Conservation (phyloP, 2,888 invertebrate genomes). For the Andrena flavipes region DNA sequence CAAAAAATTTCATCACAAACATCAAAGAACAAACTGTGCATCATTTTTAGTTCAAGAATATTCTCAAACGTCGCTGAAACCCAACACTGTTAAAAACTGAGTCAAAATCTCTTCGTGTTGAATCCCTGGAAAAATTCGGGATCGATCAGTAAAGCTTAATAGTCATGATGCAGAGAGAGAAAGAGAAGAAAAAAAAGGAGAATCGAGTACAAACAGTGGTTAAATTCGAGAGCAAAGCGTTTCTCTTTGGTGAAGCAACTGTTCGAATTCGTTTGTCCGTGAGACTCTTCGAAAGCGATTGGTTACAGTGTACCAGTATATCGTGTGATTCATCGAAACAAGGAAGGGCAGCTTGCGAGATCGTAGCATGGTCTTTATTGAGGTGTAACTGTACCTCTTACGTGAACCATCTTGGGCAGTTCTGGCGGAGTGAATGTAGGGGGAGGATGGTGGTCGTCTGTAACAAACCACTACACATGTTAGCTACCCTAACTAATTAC, state of each 20-base stretch:
- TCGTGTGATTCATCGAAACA: slow-evolving; percentile 61
- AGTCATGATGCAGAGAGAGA: slow-evolving; percentile 33
- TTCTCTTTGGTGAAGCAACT: slow-evolving; percentile 43
- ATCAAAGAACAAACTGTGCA: background rate
- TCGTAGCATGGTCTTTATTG: slow-evolving; percentile 82
- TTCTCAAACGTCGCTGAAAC: background rate
- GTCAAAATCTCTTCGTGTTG: slow-evolving; percentile 2
- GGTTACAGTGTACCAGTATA: slow-evolving; percentile 48
- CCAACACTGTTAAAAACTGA: slow-evolving; percentile 24
- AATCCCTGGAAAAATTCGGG: background rate
- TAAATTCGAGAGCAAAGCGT: slow-evolving; percentile 50
- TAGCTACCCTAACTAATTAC: slow-evolving; percentile 83
- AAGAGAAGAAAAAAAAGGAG: background rate
- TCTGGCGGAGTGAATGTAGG: slow-evolving; percentile 99
- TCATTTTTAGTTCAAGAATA: background rate
- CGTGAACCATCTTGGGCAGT: slow-evolving; percentile 99
- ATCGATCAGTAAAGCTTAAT: slow-evolving; percentile 27
- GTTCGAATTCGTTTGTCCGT: slow-evolving; percentile 38
- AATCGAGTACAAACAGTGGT: slow-evolving; percentile 34
- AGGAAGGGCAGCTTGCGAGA: slow-evolving; percentile 81
- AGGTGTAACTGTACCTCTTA: slow-evolving; percentile 91
- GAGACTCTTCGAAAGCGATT: slow-evolving; percentile 47
- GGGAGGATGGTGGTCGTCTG: slow-evolving; percentile 99
- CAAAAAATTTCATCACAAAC: background rate
- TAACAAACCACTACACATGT: slow-evolving; percentile 87